Conservation (phyloP, 2,888 invertebrate genomes). For the Lumbricus terrestris region DNA sequence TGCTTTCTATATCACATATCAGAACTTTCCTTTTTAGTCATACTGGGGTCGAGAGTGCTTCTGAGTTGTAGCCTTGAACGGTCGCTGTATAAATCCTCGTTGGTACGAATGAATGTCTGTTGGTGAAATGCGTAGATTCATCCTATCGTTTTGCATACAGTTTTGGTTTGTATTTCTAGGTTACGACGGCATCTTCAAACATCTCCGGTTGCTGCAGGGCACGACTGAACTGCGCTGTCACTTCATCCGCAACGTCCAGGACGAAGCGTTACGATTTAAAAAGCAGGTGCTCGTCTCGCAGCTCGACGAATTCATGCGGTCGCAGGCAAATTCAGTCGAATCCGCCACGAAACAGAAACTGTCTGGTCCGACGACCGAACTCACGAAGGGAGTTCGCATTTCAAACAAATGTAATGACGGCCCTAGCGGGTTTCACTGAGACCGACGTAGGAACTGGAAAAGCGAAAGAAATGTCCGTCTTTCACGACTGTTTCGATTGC, state of each 20-base stretch:
- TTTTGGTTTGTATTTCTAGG: constrained; percentile 47
- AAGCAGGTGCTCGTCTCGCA: constrained; percentile 27
- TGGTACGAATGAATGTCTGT: too few species aligned
- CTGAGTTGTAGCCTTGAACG: too few species aligned
- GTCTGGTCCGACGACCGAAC: neutral
- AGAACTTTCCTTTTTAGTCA: too few species aligned
- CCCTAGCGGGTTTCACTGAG: neutral
- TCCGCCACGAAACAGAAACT: neutral
- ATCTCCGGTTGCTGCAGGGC: constrained; percentile 50
- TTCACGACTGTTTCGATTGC: neutral
- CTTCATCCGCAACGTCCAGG: constrained; percentile 49
- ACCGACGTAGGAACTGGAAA: neutral
- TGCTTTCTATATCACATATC: too few species aligned
- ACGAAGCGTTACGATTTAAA: constrained; percentile 52
- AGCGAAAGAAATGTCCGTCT: neutral
- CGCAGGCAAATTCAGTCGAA: neutral
- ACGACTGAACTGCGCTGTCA: constrained; percentile 44
- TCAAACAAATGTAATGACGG: neutral
- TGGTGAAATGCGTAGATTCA: too few species aligned
- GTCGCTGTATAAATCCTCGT: too few species aligned
- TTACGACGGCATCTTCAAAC: constrained; percentile 49
- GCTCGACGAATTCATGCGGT: neutral
- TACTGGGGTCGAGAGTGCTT: too few species aligned
- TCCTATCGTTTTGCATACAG: too few species aligned
- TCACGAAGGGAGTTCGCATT: neutral